Conservation (phyloP, 2,797 vertebrate genomes). For the Clarias laeviceps region DNA sequence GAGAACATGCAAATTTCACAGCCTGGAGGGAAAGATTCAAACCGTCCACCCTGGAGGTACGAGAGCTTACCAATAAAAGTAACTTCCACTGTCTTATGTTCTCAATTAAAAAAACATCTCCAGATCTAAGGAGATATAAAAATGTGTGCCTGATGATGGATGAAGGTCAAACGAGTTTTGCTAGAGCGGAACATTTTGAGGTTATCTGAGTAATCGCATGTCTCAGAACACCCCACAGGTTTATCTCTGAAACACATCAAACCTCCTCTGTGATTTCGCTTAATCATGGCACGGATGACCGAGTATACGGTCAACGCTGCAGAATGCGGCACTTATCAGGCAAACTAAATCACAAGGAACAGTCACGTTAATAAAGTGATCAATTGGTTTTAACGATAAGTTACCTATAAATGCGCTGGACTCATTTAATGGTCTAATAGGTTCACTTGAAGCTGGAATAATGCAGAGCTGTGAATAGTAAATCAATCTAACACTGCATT, state of each 20-base stretch:
- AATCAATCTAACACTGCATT: slow-evolving; percentile 19
- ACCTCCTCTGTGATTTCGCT: slow-evolving; percentile 7
- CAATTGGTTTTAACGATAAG: slow-evolving; percentile 22
- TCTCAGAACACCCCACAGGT: neutral
- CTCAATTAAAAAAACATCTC: neutral
- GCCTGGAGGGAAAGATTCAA: too few relatives aligned
- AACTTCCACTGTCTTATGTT: neutral
- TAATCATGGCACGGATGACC: slow-evolving; percentile 1
- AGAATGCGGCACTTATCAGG: neutral
- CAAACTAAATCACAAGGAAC: neutral
- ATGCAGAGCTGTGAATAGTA: slow-evolving; percentile 23
- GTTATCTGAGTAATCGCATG: slow-evolving; percentile 7
- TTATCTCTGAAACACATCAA: slow-evolving; percentile 5
- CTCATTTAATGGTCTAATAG: slow-evolving; percentile 37
- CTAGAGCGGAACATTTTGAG: neutral
- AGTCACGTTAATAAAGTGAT: slow-evolving; percentile 19
- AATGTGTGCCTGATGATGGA: neutral
- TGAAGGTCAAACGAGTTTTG: slow-evolving; percentile 7
- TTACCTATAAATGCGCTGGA: neutral
- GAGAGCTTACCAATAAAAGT: neutral
- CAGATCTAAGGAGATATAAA: neutral
- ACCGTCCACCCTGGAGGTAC: too few relatives aligned
- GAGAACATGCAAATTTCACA: too few relatives aligned
- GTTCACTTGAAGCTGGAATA: slow-evolving; percentile 30
- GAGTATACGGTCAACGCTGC: neutral